Evolutionary conservation across 2,888 invertebrate genomes (phyloP), one percentile per base, ranked within the genome.

Genomic region (Eumerus sabulonum): DNA sequence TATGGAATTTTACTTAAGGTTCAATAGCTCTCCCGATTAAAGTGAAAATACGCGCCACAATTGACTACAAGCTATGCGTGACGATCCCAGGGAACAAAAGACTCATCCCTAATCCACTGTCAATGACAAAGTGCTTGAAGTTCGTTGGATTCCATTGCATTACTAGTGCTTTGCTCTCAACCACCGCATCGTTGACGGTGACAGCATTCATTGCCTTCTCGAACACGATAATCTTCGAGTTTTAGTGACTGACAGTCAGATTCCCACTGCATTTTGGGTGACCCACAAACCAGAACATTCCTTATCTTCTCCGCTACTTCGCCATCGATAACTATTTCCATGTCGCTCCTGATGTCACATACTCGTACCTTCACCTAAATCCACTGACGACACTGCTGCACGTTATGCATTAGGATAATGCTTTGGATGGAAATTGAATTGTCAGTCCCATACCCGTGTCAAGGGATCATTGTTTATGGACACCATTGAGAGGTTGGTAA

Each of bases 351-450:
- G 54, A 62, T 56, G 62, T 14, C 50, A 53, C 47, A 63, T 62
- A 19, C 63, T 47, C 62, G 63, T 54, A 62, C 48, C 54, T 63
- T 42, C 42, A 42, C 47, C 47, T 71, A 56, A 63, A 63, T 71
- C 62, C 54, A 48, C 36, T 62, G 62, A 54, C 63, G 63, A 50
- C 71, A 63, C 54, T n/a, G 27, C 17, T 71, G 48, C 27, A 48
- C 56, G 50, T 35, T 17, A 54, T 27, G n/a, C n/a, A n/a, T 27
- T 27, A 27, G 18, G 54, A 62, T 53, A 54, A 62, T n/a, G 63
- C 63, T 56, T 62, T 36, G 63, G 42, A 62, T 63, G 71, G 36
- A 71, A 71, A 71, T 71, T 63, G 71, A 71, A 63, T 71, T 71
- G 44, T 63, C 63, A 71, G 56, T 36, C 27, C 27, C 27, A 27